phyloP scores from a whole-genome alignment of 2,797 vertebrate genomes.

The Dryobates pubescens region DNA sequence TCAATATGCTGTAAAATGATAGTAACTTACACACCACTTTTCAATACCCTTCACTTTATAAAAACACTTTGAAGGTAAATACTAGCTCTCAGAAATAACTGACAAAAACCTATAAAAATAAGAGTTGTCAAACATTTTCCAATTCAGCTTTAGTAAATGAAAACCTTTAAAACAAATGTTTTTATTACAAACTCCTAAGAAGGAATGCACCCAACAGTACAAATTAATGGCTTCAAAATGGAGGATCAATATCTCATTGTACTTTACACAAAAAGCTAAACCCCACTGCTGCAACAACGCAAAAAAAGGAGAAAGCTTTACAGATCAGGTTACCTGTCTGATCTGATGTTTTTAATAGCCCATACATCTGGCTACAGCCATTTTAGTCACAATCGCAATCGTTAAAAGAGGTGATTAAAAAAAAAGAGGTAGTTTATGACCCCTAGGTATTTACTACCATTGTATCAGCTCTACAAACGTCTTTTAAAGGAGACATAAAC shows the following conservation, averaged over 20 bases:
- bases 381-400: slow-evolving; percentile 62
- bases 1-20: not conserved
- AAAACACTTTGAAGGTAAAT: not conserved
- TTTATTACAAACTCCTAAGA: slow-evolving; percentile 32
- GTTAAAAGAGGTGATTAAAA: slow-evolving; percentile 14
- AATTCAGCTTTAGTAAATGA: slow-evolving; percentile 10
- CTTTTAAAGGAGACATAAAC: slow-evolving; percentile 48
- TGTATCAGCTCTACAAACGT: slow-evolving; percentile 17
- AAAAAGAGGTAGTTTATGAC: not conserved
- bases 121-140: not conserved
- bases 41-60: not conserved
- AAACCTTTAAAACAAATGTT: slow-evolving; percentile 22
- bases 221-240: slow-evolving; percentile 54
- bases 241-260: slow-evolving; percentile 61
- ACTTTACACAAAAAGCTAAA: slow-evolving; percentile 67
- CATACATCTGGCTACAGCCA: slow-evolving; percentile 66
- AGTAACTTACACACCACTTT: not conserved
- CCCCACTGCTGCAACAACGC: slow-evolving; percentile 35
- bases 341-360: slow-evolving; percentile 73
- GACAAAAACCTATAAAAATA: not conserved
- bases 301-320: slow-evolving; percentile 64
- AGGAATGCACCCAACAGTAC: slow-evolving; percentile 19
- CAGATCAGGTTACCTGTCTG: slow-evolving; percentile 65
- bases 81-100: not conserved
- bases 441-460: slow-evolving; percentile 56